phyloP scores from a whole-genome alignment of 2,888 invertebrate genomes.

The Aporophyla nigra region DNA sequence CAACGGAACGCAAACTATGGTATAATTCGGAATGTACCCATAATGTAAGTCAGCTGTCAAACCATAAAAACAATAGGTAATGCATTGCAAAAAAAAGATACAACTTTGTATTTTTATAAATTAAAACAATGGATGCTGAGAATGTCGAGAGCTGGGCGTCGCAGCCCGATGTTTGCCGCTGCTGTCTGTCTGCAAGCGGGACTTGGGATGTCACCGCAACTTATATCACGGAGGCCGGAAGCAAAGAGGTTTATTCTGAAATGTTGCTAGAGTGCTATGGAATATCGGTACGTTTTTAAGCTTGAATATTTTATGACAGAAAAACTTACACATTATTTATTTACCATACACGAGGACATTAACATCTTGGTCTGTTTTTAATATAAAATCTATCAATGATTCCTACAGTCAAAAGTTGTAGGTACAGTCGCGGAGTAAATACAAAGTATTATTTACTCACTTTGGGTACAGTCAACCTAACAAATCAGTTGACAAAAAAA shows the following conservation, averaged over 20 bases:
- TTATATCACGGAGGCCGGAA: slow-evolving; percentile 71
- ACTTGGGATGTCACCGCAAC: slow-evolving; percentile 74
- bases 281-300: slow-evolving; percentile 73
- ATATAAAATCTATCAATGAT: not conserved
- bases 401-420: not conserved
- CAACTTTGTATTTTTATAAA: slow-evolving; percentile 19
- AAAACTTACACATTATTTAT: not conserved
- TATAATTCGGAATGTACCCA: no score
- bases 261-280: slow-evolving; percentile 79
- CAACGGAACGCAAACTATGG: no score
- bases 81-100: not conserved
- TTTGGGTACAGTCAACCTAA: not conserved
- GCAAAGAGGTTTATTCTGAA: slow-evolving; percentile 75
- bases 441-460: no score
- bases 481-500: not conserved
- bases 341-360: not conserved
- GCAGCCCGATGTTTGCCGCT: slow-evolving; percentile 77
- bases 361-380: not conserved
- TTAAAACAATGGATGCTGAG: slow-evolving; percentile 55
- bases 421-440: not conserved
- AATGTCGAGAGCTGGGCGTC: slow-evolving; percentile 51
- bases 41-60: slow-evolving; percentile 11
- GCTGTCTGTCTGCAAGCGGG: slow-evolving; percentile 76
- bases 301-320: not conserved
- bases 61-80: not conserved